Conservation (phyloP, 2,797 vertebrate species). For the Lacerta agilis region DNA sequence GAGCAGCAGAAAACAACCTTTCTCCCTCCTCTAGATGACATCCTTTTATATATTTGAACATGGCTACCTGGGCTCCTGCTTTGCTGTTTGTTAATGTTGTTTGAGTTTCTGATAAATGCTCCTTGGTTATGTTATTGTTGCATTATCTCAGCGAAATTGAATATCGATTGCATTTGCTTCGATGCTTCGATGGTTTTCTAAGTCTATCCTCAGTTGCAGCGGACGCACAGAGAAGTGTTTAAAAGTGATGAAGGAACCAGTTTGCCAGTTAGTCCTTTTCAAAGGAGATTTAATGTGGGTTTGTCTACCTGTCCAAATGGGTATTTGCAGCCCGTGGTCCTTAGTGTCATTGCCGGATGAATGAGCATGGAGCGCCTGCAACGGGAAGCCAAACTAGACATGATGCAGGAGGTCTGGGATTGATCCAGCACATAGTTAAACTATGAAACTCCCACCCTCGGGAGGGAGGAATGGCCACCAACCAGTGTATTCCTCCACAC, state of each 20-base stretch:
- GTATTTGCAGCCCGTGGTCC: background rate
- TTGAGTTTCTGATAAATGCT: background rate
- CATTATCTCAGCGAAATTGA: constrained; percentile 62
- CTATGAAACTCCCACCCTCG: too few species aligned
- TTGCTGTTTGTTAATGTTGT: background rate
- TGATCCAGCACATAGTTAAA: too few species aligned
- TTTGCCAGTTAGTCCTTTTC: background rate
- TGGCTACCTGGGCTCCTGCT: too few species aligned
- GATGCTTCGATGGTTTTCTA: constrained; percentile 41
- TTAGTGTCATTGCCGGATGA: background rate
- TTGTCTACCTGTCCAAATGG: constrained; percentile 25
- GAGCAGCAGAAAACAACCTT: too few species aligned
- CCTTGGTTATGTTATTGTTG: background rate
- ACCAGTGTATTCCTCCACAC: too few species aligned
- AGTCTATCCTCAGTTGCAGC: constrained; percentile 16
- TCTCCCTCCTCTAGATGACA: too few species aligned
- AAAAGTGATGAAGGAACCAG: constrained; percentile 36
- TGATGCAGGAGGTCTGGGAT: background rate
- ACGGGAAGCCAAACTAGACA: background rate
- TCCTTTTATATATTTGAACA: too few species aligned
- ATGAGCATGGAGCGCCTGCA: background rate
- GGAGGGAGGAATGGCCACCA: too few species aligned
- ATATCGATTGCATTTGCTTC: constrained; percentile 63
- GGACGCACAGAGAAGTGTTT: background rate
- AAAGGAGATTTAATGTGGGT: constrained; percentile 9